phyloP scores from a whole-genome alignment of 1,140 invertebrate genomes.

The Drosophila tropicalis region DNA sequence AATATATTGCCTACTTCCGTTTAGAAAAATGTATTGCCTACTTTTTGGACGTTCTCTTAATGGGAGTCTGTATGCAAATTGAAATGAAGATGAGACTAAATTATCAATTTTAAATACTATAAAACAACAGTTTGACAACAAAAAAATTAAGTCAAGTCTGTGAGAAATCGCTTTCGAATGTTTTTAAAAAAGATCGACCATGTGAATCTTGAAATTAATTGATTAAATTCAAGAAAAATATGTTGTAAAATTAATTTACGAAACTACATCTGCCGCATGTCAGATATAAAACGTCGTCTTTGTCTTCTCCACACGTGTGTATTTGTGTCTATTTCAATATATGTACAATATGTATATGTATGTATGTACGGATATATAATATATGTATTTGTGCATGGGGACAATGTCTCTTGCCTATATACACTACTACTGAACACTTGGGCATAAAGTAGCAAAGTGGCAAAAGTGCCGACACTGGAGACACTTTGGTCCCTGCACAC shows the following conservation, averaged over 20 bases:
- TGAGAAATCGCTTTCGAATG: background rate
- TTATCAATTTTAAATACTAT: no score
- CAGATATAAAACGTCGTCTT: slow-evolving; percentile 56
- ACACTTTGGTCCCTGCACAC: slow-evolving; percentile 57
- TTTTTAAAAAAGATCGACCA: background rate
- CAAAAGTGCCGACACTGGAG: slow-evolving; percentile 53
- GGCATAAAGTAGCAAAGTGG: slow-evolving; percentile 60
- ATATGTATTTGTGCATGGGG: slow-evolving; percentile 28
- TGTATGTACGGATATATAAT: background rate
- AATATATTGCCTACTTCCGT: background rate
- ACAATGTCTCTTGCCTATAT: slow-evolving; percentile 35
- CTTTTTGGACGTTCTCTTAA: background rate
- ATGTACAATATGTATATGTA: background rate
- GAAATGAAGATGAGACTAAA: no score
- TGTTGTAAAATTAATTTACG: slow-evolving; percentile 77
- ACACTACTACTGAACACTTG: slow-evolving; percentile 10
- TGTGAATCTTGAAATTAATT: background rate
- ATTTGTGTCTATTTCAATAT: slow-evolving; percentile 30
- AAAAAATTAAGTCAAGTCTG: no score
- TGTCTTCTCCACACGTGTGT: slow-evolving; percentile 1
- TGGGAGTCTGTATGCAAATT: background rate
- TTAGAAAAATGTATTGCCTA: background rate
- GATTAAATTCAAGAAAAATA: slow-evolving; percentile 38
- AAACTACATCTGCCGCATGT: slow-evolving; percentile 77
- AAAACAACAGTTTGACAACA: no score